Evolutionary conservation across 2,113 vertebrate genomes (phyloP), one percentile per base, ranked within the genome.

Genomic region (Atrichornis clamosus): DNA sequence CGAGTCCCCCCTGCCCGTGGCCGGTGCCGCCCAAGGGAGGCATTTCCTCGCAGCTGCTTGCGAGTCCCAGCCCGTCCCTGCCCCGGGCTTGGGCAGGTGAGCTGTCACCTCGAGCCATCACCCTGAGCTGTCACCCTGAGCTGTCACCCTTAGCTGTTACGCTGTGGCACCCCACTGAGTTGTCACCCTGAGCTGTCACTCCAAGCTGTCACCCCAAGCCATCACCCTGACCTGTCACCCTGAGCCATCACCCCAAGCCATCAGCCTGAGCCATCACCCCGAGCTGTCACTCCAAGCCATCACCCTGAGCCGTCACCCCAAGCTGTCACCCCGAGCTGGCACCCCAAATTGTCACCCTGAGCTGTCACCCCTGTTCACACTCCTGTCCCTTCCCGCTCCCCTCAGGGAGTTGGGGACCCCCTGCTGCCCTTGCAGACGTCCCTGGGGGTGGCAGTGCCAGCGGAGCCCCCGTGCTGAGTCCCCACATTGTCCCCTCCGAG

Each of bases 301-400:
- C 64, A 47, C 42, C 22, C 33, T 15, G 27, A 59, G 58, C 24
- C 26, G 35, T 53, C 64, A 20, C 60, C 74, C 50, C 1, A 6
- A 58, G 11, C 12, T 14, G 20, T 64, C 13, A 64, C 16, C 27
- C 28, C 9, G 26, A 58, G 35, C 22, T 13, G 27, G 55, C 64
- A 28, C 59, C 76, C 41, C 0, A 5, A 37, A 3, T 12, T 32
- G 15, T 41, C 50, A 55, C 8, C 28, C 41, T 6, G 17, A 37
- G 60, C 37, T 11, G 30, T 46, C 37, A 24, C 5, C 7, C 35
- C 2, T 1, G 5, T 49, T 65, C 9, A 0, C 1, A 4, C 46
- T 59, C 11, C 8, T 1, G 1, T 39, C 44, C 33, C 5, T 1
- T 42, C 30, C 68, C 1, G 1, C 17, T 83, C 35, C 15, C 13